Base-by-base conservation (phyloP, 2,888 invertebrate species). In the Osedax frankpressi region DNA sequence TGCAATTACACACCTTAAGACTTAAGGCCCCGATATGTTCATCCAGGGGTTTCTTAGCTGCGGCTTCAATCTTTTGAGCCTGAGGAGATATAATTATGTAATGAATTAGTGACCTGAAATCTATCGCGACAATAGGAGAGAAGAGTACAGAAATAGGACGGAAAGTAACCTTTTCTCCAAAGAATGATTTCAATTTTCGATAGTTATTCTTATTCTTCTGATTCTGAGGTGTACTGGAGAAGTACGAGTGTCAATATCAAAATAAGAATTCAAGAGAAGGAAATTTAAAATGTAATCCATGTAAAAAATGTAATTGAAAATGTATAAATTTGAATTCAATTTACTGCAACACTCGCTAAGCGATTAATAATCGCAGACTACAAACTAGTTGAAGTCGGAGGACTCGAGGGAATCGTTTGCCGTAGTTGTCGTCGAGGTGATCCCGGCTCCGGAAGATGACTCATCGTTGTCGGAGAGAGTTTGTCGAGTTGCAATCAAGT, bases 401-500 rank as follows among this genome's bases (percentile, higher is more conserved):
- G n/a, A n/a, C n/a, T n/a, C n/a, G n/a, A n/a, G n/a, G n/a, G n/a
- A n/a, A n/a, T n/a, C n/a, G n/a, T n/a, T n/a, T n/a, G n/a, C n/a
- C n/a, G n/a, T n/a, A n/a, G n/a, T n/a, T n/a, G n/a, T n/a, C n/a
- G n/a, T n/a, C 6, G 44, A 44, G 44, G 44, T 44, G 6, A 44
- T 44, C 44, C 6, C 19, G 44, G 44, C 11, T 6, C 11, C 6
- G 19, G 19, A 6, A 6, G 19, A 11, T 6, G 19, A 6, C 6
- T 44, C 44, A 11, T 44, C 44, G 19, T 19, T 44, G 44, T 44
- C 44, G 19, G 44, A 44, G 6, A 11, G 44, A 14, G 71, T n/a
- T 27, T 63, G 71, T 30, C 62, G 29, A 30, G 94, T 94, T 65
- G 94, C 94, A 86, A 92, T 92, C 78, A 94, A 87, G 86, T 95